Conservation (phyloP, 1,140 invertebrate species). For the Drosophila pallidifrons region DNA sequence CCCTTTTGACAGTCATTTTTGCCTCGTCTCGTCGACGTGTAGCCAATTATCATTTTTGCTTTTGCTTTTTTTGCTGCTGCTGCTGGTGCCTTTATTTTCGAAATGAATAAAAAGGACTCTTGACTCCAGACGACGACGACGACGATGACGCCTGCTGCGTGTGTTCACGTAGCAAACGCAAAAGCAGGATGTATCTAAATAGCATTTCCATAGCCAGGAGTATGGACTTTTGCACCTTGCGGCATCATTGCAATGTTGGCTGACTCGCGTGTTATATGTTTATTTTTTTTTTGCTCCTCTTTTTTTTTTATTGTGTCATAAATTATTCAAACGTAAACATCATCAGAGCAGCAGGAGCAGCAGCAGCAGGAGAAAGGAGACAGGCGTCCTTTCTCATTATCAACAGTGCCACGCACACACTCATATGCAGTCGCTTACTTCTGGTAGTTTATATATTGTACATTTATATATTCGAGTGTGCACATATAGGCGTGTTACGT, state of each 20-base stretch:
- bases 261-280: background rate
- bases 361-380: slow-evolving; percentile 10
- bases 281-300: background rate
- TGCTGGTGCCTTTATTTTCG: slow-evolving; percentile 37
- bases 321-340: slow-evolving; percentile 85
- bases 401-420: slow-evolving; percentile 54
- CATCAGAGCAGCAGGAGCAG: slow-evolving; percentile 53
- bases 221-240: slow-evolving; percentile 68
- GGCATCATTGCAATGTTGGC: slow-evolving; percentile 65
- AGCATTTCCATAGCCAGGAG: slow-evolving; percentile 68
- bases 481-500: background rate
- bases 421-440: slow-evolving; percentile 47
- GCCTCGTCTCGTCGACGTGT: slow-evolving; percentile 33
- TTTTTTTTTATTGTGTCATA: slow-evolving; percentile 74
- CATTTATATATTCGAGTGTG: slow-evolving; percentile 4
- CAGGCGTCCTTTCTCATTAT: slow-evolving; percentile 67
- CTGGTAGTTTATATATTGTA: slow-evolving; percentile 45
- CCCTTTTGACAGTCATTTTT: slow-evolving; percentile 57
- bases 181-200: slow-evolving; percentile 64
- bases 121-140: slow-evolving; percentile 28
- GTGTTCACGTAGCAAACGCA: slow-evolving; percentile 14
- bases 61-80: slow-evolving; percentile 9
- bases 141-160: slow-evolving; percentile 30
- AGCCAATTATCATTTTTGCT: slow-evolving; percentile 75
- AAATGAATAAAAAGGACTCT: slow-evolving; percentile 75